Base-by-base conservation (phyloP, 2,797 vertebrate genomes). In the Acanthiza pusilla region DNA sequence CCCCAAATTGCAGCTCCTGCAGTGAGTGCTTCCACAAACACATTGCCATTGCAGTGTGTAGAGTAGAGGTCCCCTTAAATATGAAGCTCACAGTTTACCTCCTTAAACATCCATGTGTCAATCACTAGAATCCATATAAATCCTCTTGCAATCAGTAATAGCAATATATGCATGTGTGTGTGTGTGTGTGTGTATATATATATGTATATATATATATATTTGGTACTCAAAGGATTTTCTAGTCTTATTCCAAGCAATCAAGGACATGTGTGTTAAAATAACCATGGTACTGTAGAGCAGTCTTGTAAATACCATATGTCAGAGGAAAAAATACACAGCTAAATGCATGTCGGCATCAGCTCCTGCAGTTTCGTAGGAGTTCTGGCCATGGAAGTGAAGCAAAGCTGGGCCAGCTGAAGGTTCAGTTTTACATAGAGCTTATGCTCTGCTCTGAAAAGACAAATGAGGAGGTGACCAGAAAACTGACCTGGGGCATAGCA, bases 221-320 rank as follows among this genome's bases (percentile, higher is more conserved):
- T 93, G 85, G 50, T 84, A 51, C 51, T 81, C 67, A 73, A 75
- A 89, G 85, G 76, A 88, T 91, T 95, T 81, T 92, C 85, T 94
- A 84, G 77, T 60, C 62, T 83, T 92, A 78, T 92, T 93, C 34
- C 77, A 91, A 92, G 82, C 63, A 91, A 88, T 73, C 47, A 75
- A 91, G 80, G 85, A 94, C 88, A 89, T 70, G 70, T 94, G 91
- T 94, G 93, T 95, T 96, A 96, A 96, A 96, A 97, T 97, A 94
- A 89, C 95, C 93, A 88, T 94, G 89, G 87, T 80, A 89, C 91
- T 85, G 89, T 83, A 75, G 70, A 89, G 75, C 47, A 88, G 51
- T 75, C 91, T 89, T 95, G 89, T 94, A 95, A 96, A 93, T 95
- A 96, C 93, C 93, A 90, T 95, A 96, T 96, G 94, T 79, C 71